Percentiles rank a stretch among this genome's conserved stretches.
Conservation (phyloP, 2,888 invertebrate genomes). For the Noctuana brunneofusca region DNA sequence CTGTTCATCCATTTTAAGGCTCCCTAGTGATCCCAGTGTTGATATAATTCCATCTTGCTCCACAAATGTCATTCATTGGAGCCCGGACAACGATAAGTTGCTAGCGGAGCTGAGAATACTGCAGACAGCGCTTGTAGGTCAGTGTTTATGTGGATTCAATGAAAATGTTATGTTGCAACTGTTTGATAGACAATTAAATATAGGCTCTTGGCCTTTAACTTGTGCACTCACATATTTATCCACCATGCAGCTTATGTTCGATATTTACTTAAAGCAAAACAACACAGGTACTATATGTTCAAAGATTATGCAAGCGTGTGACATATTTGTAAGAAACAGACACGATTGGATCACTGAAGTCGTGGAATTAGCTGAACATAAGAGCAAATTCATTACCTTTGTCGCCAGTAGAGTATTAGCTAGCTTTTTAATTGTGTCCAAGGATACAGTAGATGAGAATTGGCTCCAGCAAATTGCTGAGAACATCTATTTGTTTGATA, state of each 20-base stretch:
- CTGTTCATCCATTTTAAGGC: slow-evolving; percentile 64
- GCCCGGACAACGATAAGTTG: slow-evolving; percentile 66
- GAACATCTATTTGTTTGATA: slow-evolving; percentile 86
- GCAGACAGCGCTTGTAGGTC: slow-evolving; percentile 87
- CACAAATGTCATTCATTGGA: slow-evolving; percentile 60
- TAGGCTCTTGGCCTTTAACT: slow-evolving; percentile 74
- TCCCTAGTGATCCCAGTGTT: slow-evolving; percentile 60
- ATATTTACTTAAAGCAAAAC: slow-evolving; percentile 93
- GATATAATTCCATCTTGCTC: slow-evolving; percentile 74
- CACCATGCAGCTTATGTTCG: slow-evolving; percentile 91
- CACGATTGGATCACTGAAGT: slow-evolving; percentile 93
- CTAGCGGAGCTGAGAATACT: slow-evolving; percentile 82
- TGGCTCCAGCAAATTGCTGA: slow-evolving; percentile 91
- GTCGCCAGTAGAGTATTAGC: slow-evolving; percentile 91
- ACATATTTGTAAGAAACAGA: slow-evolving; percentile 90
- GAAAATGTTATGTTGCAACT: slow-evolving; percentile 87
- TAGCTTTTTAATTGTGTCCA: slow-evolving; percentile 92
- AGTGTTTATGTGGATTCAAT: slow-evolving; percentile 90
- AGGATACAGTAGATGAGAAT: slow-evolving; percentile 90
- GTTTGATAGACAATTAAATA: slow-evolving; percentile 85
- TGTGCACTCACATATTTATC: slow-evolving; percentile 89
- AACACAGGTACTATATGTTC: slow-evolving; percentile 91
- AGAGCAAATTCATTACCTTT: slow-evolving; percentile 91
- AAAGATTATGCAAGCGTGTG: slow-evolving; percentile 90
- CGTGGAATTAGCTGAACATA: slow-evolving; percentile 89